Conservation (phyloP, 1,140 invertebrate genomes). For the Thalassaphorura encarpata region DNA sequence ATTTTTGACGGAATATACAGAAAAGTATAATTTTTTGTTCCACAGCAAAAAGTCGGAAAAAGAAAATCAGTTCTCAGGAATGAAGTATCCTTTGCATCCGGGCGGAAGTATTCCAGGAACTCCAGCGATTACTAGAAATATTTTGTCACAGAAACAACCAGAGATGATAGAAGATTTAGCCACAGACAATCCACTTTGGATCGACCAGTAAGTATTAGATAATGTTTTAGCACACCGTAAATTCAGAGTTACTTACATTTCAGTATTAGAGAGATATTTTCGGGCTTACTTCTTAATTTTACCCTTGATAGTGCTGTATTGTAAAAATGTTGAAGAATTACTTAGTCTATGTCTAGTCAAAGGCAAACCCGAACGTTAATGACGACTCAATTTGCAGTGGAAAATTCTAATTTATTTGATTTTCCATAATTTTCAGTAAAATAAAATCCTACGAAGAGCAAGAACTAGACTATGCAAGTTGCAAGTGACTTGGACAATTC, state of each 20-base stretch:
- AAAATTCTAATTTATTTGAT: constrained; percentile 8
- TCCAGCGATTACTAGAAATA: constrained; percentile 13
- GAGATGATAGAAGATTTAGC: constrained; percentile 65
- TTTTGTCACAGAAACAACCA: constrained; percentile 9
- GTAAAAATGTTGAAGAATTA: too few relatives aligned
- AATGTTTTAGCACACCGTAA: too few relatives aligned
- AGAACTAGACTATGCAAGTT: constrained; percentile 83
- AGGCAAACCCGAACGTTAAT: too few relatives aligned
- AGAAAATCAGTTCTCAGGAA: constrained; percentile 20
- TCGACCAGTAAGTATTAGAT: constrained; percentile 67
- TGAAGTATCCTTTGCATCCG: constrained; percentile 30
- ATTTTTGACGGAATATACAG: too few relatives aligned
- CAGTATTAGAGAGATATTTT: background rate
- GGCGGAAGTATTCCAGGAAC: constrained; percentile 19
- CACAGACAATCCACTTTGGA: constrained; percentile 86
- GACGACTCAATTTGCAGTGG: too few relatives aligned
- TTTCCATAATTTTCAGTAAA: constrained; percentile 48
- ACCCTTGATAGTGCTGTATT: background rate
- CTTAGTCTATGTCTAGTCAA: too few relatives aligned
- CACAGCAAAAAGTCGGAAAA: constrained; percentile 16
- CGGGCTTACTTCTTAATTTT: background rate
- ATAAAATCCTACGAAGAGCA: constrained; percentile 84
- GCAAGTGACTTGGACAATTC: constrained; percentile 62
- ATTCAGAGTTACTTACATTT: background rate
- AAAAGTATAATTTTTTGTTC: too few relatives aligned